phyloP scores from a whole-genome alignment of 2,113 vertebrate genomes.

The Myodes glareolus region DNA sequence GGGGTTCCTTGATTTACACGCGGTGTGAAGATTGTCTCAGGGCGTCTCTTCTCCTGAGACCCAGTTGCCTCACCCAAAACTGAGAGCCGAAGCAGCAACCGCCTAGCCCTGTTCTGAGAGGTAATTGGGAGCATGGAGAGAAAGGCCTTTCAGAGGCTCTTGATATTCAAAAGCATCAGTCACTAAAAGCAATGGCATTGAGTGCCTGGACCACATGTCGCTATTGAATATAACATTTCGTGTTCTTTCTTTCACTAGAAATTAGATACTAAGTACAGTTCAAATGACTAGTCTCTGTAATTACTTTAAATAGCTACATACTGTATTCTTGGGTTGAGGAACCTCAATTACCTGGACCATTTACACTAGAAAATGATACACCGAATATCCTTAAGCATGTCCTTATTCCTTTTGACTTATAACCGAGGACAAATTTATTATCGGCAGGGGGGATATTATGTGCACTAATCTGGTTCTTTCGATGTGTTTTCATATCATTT shows the following conservation, averaged over 20 bases:
- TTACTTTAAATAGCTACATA: slow-evolving; percentile 31
- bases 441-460: neutral
- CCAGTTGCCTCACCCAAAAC: neutral
- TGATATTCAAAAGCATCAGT: neutral
- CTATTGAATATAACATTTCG: neutral
- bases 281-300: slow-evolving; percentile 18
- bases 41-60: neutral
- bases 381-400: neutral
- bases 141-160: neutral
- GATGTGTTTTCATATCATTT: slow-evolving; percentile 34
- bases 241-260: slow-evolving; percentile 51
- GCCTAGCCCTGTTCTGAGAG: neutral
- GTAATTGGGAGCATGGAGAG: neutral
- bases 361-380: slow-evolving; percentile 31
- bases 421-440: neutral
- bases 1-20: neutral
- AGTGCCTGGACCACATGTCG: neutral
- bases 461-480: neutral
- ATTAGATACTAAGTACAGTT: slow-evolving; percentile 38
- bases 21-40: neutral
- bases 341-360: slow-evolving; percentile 33
- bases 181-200: neutral
- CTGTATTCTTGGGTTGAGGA: neutral
- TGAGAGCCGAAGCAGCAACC: neutral
- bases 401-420: slow-evolving; percentile 20